These are phyloP conservation scores for Anthoptus insignis DNA, from an alignment of 2,888 invertebrate genomes.

Conservation along the genomic window DNA sequence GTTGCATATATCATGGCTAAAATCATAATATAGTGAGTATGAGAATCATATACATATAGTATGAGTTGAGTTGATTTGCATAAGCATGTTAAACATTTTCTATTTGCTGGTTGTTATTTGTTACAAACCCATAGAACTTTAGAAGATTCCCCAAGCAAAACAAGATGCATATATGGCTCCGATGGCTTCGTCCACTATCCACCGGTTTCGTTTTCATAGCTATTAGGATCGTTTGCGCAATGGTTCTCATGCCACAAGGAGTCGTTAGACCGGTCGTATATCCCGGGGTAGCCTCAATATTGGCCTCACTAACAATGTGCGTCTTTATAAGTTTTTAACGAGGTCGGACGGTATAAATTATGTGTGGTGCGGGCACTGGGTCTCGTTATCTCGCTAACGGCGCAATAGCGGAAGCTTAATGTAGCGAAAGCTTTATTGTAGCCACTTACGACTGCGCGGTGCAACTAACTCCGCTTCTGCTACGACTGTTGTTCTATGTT, in stretches of 20 bases:
- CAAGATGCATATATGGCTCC: constrained; percentile 22
- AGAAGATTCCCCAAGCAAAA: constrained; percentile 6
- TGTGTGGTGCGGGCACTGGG: constrained; percentile 82
- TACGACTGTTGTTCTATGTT: constrained; percentile 32
- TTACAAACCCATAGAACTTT: background rate
- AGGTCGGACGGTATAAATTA: constrained; percentile 86
- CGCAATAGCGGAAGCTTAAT: constrained; percentile 85
- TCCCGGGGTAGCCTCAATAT: constrained; percentile 80
- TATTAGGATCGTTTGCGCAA: constrained; percentile 66
- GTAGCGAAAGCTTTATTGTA: constrained; percentile 86
- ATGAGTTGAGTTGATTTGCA: too few species aligned
- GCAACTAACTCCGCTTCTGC: constrained; percentile 37
- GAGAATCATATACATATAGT: too few species aligned
- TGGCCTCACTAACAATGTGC: constrained; percentile 86
- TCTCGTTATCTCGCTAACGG: constrained; percentile 86
- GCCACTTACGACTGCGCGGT: constrained; percentile 75
- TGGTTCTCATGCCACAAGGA: constrained; percentile 60
- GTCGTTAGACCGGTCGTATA: constrained; percentile 81
- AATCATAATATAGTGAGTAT: too few species aligned
- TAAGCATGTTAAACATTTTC: too few species aligned
- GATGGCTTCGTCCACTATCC: constrained; percentile 50
- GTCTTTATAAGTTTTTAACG: constrained; percentile 87
- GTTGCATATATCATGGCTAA: too few species aligned
- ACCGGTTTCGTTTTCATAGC: constrained; percentile 56
- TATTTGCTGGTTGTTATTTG: background rate